Evolutionary conservation across 1,140 invertebrate genomes (phyloP).

Genomic region (Bombus terrestris): DNA sequence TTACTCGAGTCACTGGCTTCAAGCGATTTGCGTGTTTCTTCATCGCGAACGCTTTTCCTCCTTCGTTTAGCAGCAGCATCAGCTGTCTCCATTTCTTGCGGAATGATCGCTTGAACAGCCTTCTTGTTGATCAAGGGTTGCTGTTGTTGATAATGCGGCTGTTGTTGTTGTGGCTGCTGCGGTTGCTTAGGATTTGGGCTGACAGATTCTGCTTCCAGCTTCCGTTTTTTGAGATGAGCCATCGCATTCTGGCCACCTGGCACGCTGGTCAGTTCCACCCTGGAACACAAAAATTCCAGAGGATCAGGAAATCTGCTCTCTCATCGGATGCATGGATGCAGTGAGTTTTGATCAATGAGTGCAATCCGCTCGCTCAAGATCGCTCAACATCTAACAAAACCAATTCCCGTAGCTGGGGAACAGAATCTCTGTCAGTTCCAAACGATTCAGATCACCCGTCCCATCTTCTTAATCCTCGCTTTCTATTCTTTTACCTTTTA

Average conservation of each 20-base stretch:
- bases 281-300: slow-evolving; percentile 83
- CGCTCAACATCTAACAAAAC: slow-evolving; percentile 51
- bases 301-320: slow-evolving; percentile 72
- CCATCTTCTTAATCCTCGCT: slow-evolving; percentile 19
- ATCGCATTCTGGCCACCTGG: slow-evolving; percentile 83
- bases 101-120: slow-evolving; percentile 62
- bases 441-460: slow-evolving; percentile 41
- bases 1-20: slow-evolving; percentile 71
- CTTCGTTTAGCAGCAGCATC: slow-evolving; percentile 80
- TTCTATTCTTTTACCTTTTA: slow-evolving; percentile 14
- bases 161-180: slow-evolving; percentile 59
- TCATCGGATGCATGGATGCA: slow-evolving; percentile 42
- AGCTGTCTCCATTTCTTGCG: slow-evolving; percentile 80
- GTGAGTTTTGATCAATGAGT: slow-evolving; percentile 55
- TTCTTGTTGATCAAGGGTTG: slow-evolving; percentile 64
- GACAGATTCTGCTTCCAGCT: slow-evolving; percentile 82
- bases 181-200: slow-evolving; percentile 77
- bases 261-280: slow-evolving; percentile 83
- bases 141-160: slow-evolving; percentile 53
- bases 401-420: slow-evolving; percentile 31
- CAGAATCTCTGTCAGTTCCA: slow-evolving; percentile 52
- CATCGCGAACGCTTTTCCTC: slow-evolving; percentile 81
- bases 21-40: slow-evolving; percentile 79
- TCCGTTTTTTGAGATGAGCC: slow-evolving; percentile 84
- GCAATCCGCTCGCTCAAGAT: slow-evolving; percentile 52